Evolutionary conservation across 2,797 vertebrate genomes (phyloP).

Genomic region (Decapterus maruadsi): DNA sequence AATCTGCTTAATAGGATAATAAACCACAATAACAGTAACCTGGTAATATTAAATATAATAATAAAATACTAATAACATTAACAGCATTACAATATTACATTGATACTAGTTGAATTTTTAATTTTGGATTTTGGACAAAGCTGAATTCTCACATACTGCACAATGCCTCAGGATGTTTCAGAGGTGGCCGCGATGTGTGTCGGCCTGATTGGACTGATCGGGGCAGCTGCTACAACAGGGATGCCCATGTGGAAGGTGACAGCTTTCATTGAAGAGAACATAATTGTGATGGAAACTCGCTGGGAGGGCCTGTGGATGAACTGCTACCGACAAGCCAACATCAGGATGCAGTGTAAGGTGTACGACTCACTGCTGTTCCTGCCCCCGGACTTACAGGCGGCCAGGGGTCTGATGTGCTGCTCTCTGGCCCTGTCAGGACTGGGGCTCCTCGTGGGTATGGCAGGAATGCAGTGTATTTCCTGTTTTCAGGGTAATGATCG

Average conservation of each 20-base stretch:
- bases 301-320: constrained; percentile 98
- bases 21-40: too few species aligned
- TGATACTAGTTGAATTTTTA: background rate
- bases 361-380: constrained; percentile 92
- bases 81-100: background rate
- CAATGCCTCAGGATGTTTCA: constrained; percentile 80
- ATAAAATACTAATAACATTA: too few species aligned
- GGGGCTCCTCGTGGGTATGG: constrained; percentile 86
- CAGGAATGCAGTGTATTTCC: constrained; percentile 85
- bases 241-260: constrained; percentile 98
- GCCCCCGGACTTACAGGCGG: constrained; percentile 86
- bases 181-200: constrained; percentile 82
- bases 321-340: constrained; percentile 89
- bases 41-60: too few species aligned
- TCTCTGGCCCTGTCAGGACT: constrained; percentile 84
- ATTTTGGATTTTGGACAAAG: constrained; percentile 27
- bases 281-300: constrained; percentile 92
- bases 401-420: constrained; percentile 92
- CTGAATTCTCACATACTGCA: constrained; percentile 73
- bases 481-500: constrained; percentile 76
- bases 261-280: constrained; percentile 91
- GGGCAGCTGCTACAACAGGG: constrained; percentile 88
- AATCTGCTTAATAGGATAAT: too few species aligned
- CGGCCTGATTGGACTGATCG: constrained; percentile 87
- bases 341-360: constrained; percentile 92